phyloP scores from a whole-genome alignment of 2,888 invertebrate species.

The Invenusta paracnida region DNA sequence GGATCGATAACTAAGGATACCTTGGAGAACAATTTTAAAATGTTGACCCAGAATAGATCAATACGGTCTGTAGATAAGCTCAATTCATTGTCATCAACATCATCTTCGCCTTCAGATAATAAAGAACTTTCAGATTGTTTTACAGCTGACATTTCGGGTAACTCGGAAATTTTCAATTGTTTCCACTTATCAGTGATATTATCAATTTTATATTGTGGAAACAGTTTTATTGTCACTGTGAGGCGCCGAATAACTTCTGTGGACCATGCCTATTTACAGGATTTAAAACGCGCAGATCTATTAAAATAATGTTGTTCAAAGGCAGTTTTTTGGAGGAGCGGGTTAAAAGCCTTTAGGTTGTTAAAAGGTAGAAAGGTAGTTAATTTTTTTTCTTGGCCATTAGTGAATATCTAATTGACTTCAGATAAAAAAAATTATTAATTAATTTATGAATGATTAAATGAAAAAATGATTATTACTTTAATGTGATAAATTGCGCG shows the following conservation, averaged over 20 bases:
- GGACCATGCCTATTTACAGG: background rate
- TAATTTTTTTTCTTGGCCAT: background rate
- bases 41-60: background rate
- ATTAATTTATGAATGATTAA: background rate
- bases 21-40: background rate
- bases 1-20: background rate
- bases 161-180: background rate
- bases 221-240: background rate
- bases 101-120: background rate
- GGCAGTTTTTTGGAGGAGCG: background rate
- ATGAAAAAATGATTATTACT: too few relatives aligned
- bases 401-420: background rate
- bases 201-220: background rate
- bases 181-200: background rate
- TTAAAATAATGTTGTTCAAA: background rate
- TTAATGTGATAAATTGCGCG: too few relatives aligned
- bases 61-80: background rate
- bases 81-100: background rate
- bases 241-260: background rate
- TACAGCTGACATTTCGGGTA: too few relatives aligned
- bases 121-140: background rate
- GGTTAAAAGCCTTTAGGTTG: background rate
- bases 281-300: background rate
- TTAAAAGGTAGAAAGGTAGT: too few relatives aligned
- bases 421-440: background rate